These are phyloP conservation scores for Frankliniella intonsa DNA, from an alignment of 2,888 invertebrate species.

Conservation along the genomic window DNA sequence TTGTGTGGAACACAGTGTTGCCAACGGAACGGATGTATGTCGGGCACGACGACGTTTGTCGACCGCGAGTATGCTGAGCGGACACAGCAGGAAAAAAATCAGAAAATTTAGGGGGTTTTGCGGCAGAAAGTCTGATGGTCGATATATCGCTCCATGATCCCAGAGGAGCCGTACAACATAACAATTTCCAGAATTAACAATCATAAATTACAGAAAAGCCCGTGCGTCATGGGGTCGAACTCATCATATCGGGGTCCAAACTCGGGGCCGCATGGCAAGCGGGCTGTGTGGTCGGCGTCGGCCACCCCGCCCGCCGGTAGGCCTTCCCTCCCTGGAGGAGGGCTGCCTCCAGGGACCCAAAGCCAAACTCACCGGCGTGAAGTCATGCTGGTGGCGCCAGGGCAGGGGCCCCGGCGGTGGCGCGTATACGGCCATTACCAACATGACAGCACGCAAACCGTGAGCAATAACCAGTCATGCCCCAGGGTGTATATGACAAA, in stretches of 20 bases:
- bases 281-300: not conserved
- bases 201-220: not conserved
- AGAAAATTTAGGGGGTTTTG: too few relatives aligned
- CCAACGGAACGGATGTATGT: not conserved
- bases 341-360: not conserved
- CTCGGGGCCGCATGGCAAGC: not conserved
- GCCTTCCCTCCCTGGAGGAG: not conserved
- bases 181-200: too few relatives aligned
- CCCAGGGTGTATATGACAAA: too few relatives aligned
- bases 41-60: not conserved
- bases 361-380: not conserved
- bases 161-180: too few relatives aligned
- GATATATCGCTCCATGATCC: too few relatives aligned
- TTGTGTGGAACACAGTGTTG: not conserved
- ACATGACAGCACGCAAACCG: not conserved
- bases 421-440: not conserved
- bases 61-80: not conserved
- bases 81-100: too few relatives aligned
- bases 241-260: not conserved
- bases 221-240: not conserved
- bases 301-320: not conserved
- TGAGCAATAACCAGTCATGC: too few relatives aligned
- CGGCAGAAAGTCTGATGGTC: too few relatives aligned
- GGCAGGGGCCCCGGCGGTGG: not conserved
- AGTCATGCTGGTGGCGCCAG: conserved; percentile 2